Conservation (phyloP, 2,113 vertebrate species). For the Lates calcarifer region DNA sequence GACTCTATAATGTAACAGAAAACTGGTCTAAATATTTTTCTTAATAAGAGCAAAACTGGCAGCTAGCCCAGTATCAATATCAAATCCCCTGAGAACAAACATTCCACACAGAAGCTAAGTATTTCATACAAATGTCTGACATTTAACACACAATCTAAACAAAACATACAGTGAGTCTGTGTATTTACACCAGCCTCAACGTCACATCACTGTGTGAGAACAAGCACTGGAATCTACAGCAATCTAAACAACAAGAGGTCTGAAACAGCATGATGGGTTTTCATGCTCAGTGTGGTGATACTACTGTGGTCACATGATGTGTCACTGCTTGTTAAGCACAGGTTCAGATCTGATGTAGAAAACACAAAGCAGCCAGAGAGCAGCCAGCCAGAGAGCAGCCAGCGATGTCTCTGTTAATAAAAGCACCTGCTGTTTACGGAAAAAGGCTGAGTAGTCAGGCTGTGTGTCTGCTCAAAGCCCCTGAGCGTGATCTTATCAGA, state of each 20-base stretch:
- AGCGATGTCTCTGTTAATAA: conserved; percentile 52
- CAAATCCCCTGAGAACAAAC: conserved; percentile 47
- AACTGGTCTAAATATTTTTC: conserved; percentile 45
- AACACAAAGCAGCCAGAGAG: conserved; percentile 63
- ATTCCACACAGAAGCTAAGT: conserved; percentile 57
- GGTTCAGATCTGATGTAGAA: conserved; percentile 52
- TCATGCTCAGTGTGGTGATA: conserved; percentile 2
- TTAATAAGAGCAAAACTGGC: conserved; percentile 34
- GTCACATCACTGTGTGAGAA: conserved; percentile 43
- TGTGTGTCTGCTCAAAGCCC: conserved; percentile 39
- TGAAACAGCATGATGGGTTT: conserved; percentile 8
- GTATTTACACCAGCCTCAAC: conserved; percentile 24
- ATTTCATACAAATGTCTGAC: conserved; percentile 67
- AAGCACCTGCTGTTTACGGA: conserved; percentile 81
- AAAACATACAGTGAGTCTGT: conserved; percentile 27
- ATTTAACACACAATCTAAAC: conserved; percentile 56
- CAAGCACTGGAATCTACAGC: conserved; percentile 35
- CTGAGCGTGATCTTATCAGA: conserved; percentile 72
- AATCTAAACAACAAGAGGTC: conserved; percentile 27
- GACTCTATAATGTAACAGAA: conserved; percentile 6
- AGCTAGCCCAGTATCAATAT: conserved; percentile 21
- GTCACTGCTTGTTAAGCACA: conserved; percentile 34
- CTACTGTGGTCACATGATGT: conserved; percentile 13
- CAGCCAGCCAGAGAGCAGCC: conserved; percentile 38
- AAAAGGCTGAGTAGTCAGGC: conserved; percentile 54